These are phyloP conservation scores for Pectinophora gossypiella DNA, from an alignment of 1,140 invertebrate species.

Conservation along the genomic window DNA sequence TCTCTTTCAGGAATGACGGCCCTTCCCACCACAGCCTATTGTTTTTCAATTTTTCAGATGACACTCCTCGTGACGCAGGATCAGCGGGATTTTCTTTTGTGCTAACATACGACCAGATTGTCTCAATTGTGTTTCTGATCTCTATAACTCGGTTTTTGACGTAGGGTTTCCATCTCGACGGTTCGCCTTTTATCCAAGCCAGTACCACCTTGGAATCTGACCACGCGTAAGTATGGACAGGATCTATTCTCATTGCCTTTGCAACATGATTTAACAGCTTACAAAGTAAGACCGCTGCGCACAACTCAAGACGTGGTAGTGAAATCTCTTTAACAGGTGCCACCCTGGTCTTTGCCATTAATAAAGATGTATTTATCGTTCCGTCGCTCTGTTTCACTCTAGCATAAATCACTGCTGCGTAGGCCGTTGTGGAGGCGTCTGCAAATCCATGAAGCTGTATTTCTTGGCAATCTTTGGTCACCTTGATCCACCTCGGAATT, in stretches of 20 bases:
- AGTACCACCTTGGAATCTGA: neutral
- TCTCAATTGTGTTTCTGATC: neutral
- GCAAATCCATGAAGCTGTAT: constrained; percentile 21
- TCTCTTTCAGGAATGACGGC: neutral
- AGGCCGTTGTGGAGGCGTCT: constrained; percentile 28
- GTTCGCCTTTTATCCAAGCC: neutral
- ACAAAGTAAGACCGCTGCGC: neutral
- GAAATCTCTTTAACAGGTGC: constrained; percentile 1
- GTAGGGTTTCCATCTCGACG: neutral
- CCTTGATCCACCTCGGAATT: neutral
- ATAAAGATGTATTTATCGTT: neutral
- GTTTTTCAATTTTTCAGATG: neutral
- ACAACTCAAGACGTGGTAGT: constrained; percentile 1
- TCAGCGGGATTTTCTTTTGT: neutral
- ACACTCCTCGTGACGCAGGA: neutral
- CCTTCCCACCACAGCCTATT: neutral
- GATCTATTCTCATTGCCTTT: neutral
- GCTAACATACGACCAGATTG: neutral
- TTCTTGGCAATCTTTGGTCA: neutral
- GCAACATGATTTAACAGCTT: neutral
- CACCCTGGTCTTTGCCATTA: neutral
- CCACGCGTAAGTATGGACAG: neutral
- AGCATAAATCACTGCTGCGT: constrained; percentile 14
- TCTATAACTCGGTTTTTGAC: neutral
- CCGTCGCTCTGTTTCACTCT: neutral